Percentiles rank a stretch among this genome's conserved stretches.
phyloP scores from a whole-genome alignment of 2,113 vertebrate species.

The Rana temporaria region DNA sequence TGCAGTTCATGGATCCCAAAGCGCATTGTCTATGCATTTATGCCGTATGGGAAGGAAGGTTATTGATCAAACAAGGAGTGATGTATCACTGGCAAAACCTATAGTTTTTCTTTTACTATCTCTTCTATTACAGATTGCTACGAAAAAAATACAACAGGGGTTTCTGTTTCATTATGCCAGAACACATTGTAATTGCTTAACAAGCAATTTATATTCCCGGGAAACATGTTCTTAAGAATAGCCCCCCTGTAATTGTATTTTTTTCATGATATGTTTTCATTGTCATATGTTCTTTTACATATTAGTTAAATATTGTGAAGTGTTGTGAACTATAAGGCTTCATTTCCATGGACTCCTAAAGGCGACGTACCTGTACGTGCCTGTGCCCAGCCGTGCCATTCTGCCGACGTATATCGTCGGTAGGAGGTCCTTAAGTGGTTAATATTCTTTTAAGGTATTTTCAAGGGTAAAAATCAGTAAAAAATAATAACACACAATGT shows the following conservation, averaged over 20 bases:
- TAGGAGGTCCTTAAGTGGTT: too few species aligned
- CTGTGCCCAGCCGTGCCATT: too few species aligned
- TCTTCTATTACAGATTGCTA: background rate
- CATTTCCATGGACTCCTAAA: too few species aligned
- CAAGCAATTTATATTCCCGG: background rate
- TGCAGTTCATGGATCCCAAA: slow-evolving; percentile 6
- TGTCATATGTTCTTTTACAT: background rate
- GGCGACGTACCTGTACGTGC: too few species aligned
- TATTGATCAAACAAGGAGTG: slow-evolving; percentile 1
- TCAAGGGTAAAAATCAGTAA: too few species aligned
- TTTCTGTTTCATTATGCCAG: too few species aligned
- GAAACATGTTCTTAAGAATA: background rate
- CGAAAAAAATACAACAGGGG: too few species aligned
- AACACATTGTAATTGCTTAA: background rate
- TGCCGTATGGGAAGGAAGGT: background rate
- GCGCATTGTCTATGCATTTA: slow-evolving; percentile 8
- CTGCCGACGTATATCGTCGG: too few species aligned
- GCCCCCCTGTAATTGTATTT: background rate
- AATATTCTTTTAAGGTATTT: too few species aligned
- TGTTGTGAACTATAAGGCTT: too few species aligned
- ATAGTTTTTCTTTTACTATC: background rate
- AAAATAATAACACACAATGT: too few species aligned
- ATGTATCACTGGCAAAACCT: background rate
- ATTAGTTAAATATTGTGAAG: too few species aligned
- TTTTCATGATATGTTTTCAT: background rate